A percentile compares a stretch with the other conserved stretches of the same genome.
Conservation (phyloP, 2,888 invertebrate genomes). For the Stegophylla sp. region DNA sequence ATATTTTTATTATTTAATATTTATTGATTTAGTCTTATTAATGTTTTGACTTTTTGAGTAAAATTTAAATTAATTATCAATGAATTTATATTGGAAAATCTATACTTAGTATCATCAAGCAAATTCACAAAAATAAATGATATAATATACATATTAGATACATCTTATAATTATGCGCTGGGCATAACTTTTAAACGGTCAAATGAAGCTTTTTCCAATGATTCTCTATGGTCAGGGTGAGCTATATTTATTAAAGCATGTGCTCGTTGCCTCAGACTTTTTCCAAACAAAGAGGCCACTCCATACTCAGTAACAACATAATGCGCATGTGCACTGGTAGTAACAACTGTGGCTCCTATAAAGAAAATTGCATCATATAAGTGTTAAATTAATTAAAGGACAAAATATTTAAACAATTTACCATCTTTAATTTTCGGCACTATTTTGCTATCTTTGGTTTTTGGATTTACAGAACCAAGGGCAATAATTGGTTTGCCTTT, state of each 20-base stretch:
- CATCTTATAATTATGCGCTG: conserved; percentile 65
- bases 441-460: conserved; percentile 70
- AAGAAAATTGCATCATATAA: background rate
- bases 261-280: conserved; percentile 85
- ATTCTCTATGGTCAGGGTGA: conserved; percentile 85
- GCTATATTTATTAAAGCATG: conserved; percentile 87
- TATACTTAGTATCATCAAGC: background rate
- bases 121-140: background rate
- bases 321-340: conserved; percentile 88
- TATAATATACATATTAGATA: background rate
- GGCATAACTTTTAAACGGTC: conserved; percentile 83
- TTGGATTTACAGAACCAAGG: conserved; percentile 76
- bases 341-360: conserved; percentile 91
- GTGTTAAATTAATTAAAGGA: background rate
- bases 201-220: conserved; percentile 85
- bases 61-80: background rate
- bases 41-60: background rate
- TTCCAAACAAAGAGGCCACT: conserved; percentile 87
- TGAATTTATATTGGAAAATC: background rate
- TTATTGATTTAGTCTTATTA: background rate
- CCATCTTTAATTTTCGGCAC: conserved; percentile 81
- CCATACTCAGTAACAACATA: conserved; percentile 94
- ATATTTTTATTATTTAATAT: background rate
- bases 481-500: conserved; percentile 91
- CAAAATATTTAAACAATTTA: conserved; percentile 64